Conservation (phyloP, 2,888 invertebrate species). For the Euplagia quadripunctaria region DNA sequence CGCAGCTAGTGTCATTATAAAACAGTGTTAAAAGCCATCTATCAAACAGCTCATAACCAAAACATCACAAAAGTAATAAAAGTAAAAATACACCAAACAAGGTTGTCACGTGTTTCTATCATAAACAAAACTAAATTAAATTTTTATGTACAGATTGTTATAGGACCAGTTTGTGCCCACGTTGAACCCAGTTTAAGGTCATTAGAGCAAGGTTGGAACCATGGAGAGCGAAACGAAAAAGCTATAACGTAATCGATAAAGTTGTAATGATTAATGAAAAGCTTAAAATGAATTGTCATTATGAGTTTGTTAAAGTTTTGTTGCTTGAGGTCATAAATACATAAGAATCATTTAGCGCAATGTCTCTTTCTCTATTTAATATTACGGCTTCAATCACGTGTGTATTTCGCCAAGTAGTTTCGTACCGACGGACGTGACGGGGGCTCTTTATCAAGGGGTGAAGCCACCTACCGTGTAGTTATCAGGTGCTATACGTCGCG, state of each 20-base stretch:
- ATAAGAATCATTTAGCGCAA: background rate
- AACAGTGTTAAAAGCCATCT: slow-evolving; percentile 4
- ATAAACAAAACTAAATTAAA: slow-evolving; percentile 36
- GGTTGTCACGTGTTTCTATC: slow-evolving; percentile 14
- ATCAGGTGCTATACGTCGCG: no score
- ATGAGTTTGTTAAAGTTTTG: background rate
- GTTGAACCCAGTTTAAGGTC: slow-evolving; percentile 29
- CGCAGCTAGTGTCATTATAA: background rate
- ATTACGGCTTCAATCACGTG: no score
- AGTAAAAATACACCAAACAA: slow-evolving; percentile 17
- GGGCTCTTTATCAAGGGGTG: no score
- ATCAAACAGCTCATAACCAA: slow-evolving; percentile 26
- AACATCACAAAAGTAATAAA: slow-evolving; percentile 11
- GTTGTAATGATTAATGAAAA: slow-evolving; percentile 1
- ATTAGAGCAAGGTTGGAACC: slow-evolving; percentile 30
- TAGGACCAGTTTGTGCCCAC: slow-evolving; percentile 28
- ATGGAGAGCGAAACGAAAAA: slow-evolving; percentile 31
- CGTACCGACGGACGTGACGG: no score
- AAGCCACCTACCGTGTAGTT: no score
- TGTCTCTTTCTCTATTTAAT: no score
- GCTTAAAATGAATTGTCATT: background rate
- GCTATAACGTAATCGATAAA: slow-evolving; percentile 30
- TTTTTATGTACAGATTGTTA: slow-evolving; percentile 40
- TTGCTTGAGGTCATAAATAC: background rate
- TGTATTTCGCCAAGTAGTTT: no score